Percentiles rank a stretch among this genome's conserved stretches.
phyloP scores from a whole-genome alignment of 2,888 invertebrate species.

The Andrena dorsata region DNA sequence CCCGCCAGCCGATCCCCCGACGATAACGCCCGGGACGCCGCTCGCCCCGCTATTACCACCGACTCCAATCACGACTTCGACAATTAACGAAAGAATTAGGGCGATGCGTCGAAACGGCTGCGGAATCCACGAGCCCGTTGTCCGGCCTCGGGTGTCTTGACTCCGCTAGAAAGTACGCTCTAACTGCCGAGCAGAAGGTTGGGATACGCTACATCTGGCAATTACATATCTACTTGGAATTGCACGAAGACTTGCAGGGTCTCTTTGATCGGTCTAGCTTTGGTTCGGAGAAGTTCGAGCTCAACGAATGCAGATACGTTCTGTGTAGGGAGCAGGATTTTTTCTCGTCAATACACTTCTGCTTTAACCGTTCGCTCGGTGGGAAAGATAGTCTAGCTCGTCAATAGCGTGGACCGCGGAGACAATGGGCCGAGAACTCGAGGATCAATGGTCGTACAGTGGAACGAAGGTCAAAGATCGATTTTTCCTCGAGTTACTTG shows the following conservation, averaged over 20 bases:
- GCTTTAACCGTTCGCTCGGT: not conserved
- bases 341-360: too few relatives aligned
- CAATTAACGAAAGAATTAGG: constrained; percentile 51
- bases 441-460: constrained; percentile 40
- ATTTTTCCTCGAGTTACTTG: constrained; percentile 49
- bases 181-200: not conserved
- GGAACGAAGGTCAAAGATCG: constrained; percentile 62
- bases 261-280: too few relatives aligned
- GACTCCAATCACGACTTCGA: constrained; percentile 9
- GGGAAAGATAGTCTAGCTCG: not conserved
- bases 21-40: constrained; percentile 54
- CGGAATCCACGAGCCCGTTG: constrained; percentile 33
- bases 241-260: too few relatives aligned
- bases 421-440: constrained; percentile 56
- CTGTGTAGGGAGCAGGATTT: too few relatives aligned
- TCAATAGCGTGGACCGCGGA: constrained; percentile 39
- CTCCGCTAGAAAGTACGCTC: not conserved
- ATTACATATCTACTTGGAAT: not conserved
- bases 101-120: constrained; percentile 21
- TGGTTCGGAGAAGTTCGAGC: too few relatives aligned
- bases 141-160: not conserved
- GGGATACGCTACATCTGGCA: not conserved
- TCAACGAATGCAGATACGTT: too few relatives aligned
- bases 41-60: not conserved
- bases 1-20: constrained; percentile 12